phyloP scores from a whole-genome alignment of 2,888 invertebrate species.

The Pristionchus japonicus region DNA sequence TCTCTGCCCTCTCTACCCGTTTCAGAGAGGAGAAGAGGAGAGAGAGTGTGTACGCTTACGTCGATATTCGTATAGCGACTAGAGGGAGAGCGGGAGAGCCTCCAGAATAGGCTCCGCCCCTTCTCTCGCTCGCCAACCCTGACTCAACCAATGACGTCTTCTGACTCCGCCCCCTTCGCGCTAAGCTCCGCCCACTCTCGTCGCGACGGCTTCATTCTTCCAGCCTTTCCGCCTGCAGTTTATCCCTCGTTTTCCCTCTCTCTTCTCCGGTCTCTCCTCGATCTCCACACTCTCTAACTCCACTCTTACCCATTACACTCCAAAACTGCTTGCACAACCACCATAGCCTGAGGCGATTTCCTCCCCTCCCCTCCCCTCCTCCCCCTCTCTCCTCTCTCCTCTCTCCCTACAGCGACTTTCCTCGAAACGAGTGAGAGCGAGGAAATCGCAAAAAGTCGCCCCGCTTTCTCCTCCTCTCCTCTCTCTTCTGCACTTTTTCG shows the following conservation, averaged over 20 bases:
- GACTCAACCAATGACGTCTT: slow-evolving; percentile 18
- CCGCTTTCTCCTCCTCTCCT: neutral
- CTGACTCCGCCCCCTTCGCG: slow-evolving; percentile 8
- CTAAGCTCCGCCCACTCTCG: neutral
- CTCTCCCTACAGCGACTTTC: neutral
- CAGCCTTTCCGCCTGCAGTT: neutral
- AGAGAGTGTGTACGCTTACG: slow-evolving; percentile 22
- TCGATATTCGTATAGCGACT: slow-evolving; percentile 36
- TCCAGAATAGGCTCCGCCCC: neutral
- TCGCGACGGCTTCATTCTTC: neutral
- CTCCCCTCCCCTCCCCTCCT: too few species aligned
- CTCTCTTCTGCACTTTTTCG: slow-evolving; percentile 9
- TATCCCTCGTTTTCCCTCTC: neutral
- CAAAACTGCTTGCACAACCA: neutral
- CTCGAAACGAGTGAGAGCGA: slow-evolving; percentile 15
- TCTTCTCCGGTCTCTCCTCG: too few species aligned
- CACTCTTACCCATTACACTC: neutral
- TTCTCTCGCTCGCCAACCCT: neutral
- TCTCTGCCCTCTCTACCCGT: neutral
- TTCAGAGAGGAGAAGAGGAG: slow-evolving; percentile 10
- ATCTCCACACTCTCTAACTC: neutral
- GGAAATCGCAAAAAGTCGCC: neutral
- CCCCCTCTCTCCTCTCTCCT: neutral
- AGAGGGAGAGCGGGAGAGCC: neutral
- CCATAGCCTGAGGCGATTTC: neutral